These are phyloP conservation scores for Hemibagrus wyckioides DNA, from an alignment of 2,113 vertebrate species.

Conservation along the genomic window DNA sequence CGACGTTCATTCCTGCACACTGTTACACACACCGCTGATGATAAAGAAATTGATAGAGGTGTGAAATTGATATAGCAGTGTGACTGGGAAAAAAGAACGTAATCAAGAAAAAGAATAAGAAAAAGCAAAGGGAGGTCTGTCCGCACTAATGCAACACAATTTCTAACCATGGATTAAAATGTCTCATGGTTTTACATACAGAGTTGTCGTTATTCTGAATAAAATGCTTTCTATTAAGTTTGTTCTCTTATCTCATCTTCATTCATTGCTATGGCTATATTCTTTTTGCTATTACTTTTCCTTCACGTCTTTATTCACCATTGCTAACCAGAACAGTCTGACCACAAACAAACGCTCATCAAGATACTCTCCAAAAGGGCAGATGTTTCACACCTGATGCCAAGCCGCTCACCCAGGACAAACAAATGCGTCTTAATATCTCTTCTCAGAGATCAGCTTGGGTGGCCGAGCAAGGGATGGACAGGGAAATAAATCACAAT, in stretches of 20 bases:
- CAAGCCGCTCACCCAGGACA: slow-evolving; percentile 60
- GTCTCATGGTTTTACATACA: neutral
- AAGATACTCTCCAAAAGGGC: neutral
- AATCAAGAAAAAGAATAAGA: neutral
- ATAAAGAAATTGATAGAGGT: slow-evolving; percentile 4
- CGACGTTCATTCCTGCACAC: neutral
- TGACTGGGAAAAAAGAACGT: neutral
- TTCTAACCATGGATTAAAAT: no score
- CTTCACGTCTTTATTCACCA: neutral
- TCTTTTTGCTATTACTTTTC: neutral
- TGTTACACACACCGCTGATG: neutral
- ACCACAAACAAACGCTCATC: no score
- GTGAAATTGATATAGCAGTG: neutral
- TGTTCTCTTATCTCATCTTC: slow-evolving; percentile 18
- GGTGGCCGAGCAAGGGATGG: slow-evolving; percentile 47
- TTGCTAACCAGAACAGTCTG: neutral
- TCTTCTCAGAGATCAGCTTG: slow-evolving; percentile 62
- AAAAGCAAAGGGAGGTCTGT: neutral
- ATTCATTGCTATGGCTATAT: no score
- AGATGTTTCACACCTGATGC: neutral
- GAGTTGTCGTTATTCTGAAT: slow-evolving; percentile 1
- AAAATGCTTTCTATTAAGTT: neutral
- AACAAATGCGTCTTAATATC: slow-evolving; percentile 68
- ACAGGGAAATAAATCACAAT: slow-evolving; percentile 11
- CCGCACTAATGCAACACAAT: slow-evolving; percentile 31